Evolutionary conservation across 2,888 invertebrate species (phyloP).

Genomic region (Theretra japonica): DNA sequence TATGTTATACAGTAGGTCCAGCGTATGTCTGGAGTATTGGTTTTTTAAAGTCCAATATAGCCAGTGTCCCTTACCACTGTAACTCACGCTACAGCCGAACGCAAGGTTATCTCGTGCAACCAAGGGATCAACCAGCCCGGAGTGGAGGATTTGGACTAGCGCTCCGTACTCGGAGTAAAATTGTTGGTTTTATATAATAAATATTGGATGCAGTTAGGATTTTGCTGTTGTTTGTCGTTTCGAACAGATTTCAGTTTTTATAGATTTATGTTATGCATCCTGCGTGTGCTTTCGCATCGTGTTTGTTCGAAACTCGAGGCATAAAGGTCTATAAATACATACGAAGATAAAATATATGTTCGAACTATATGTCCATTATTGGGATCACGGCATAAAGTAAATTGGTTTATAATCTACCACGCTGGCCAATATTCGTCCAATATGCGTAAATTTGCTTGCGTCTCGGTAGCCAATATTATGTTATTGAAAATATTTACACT

Average conservation of each 20-base stretch:
- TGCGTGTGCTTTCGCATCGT: neutral
- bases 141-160: constrained; percentile 5
- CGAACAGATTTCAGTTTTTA: neutral
- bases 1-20: neutral
- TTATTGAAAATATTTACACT: no score
- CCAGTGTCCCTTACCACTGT: neutral
- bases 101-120: constrained; percentile 15
- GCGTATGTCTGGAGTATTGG: neutral
- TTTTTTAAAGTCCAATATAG: neutral
- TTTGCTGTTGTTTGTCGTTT: constrained; percentile 17
- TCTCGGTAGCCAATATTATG: no score
- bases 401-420: no score
- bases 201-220: neutral
- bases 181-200: constrained; percentile 16
- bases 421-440: no score
- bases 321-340: neutral
- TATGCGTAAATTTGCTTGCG: no score
- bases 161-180: constrained; percentile 7
- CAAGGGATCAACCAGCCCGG: constrained; percentile 7
- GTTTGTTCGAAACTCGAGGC: neutral
- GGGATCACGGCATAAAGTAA: no score
- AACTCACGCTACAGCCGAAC: constrained; percentile 38
- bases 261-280: neutral
- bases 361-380: no score
- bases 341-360: neutral